Conservation (phyloP, 2,888 invertebrate species). For the Ramazzottius varieornatus region DNA sequence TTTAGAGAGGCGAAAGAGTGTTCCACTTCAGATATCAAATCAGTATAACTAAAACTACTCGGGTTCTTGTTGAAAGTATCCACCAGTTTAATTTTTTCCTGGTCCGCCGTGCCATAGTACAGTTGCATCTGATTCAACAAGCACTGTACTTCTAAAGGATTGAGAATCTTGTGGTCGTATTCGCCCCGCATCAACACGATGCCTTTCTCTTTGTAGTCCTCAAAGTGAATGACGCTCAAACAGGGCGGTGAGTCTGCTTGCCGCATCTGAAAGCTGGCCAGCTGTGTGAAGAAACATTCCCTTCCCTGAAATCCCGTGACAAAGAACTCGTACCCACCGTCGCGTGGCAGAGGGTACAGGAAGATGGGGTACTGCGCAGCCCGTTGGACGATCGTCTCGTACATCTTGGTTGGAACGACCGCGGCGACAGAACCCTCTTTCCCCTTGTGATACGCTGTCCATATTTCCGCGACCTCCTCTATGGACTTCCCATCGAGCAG, state of each 20-base stretch:
- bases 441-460: neutral
- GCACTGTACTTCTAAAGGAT: constrained; percentile 52
- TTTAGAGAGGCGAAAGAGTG: neutral
- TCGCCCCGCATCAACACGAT: constrained; percentile 60
- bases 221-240: neutral
- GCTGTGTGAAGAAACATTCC: constrained; percentile 52
- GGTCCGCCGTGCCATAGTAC: constrained; percentile 41
- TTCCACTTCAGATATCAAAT: constrained; percentile 26
- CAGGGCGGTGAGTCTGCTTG: neutral
- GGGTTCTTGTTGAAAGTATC: constrained; percentile 41
- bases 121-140: constrained; percentile 57
- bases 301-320: constrained; percentile 44
- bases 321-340: constrained; percentile 60
- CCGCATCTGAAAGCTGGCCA: constrained; percentile 46
- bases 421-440: neutral
- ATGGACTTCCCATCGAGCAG: neutral
- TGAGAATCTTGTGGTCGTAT: constrained; percentile 36
- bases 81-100: constrained; percentile 33
- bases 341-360: constrained; percentile 48
- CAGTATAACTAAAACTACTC: constrained; percentile 50
- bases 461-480: neutral
- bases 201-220: constrained; percentile 12
- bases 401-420: neutral
- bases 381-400: neutral
- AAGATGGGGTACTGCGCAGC: constrained; percentile 24